Base-by-base conservation (phyloP, 92 coral and sea anemone species). In the Zoanthus sociatus region DNA sequence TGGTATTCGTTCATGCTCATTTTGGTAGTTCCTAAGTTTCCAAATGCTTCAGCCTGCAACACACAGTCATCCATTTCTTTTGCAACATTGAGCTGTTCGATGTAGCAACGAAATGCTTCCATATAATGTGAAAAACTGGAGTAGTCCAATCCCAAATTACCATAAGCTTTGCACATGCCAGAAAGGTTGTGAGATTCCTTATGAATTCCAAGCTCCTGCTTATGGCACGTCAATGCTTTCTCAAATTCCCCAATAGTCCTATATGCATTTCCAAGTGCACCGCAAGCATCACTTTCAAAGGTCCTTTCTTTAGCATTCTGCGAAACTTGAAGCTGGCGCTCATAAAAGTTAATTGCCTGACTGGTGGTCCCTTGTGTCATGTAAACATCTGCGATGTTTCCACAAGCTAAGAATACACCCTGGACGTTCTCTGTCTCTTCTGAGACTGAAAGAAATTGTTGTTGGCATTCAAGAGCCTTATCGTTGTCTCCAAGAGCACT, bases 371-470 rank as follows among this genome's bases (percentile, higher is more conserved):
- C 95, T 67, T 93, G 87, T 32, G 88, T 87, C 82, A 95, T 91
- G 79, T 92, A 87, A 78, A 97, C 92, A 66, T 97, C 98, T 20
- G 97, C 99, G 12, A 97, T 93, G 90, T 95, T 97, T 51, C 98
- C 99, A 69, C 93, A 91, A 76, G 99, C 98, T 87, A 93, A 90
- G 73, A 93, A 91, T 69, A 92, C 96, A 53, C 98, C 98, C 78
- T 79, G 86, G 15, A 76, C 84, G 51, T 94, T 85, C 83, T 90
- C 89, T 45, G 92, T 82, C 56, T 93, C 98, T 14, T 92, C 93
- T 16, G 99, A 97, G 31, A 92, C 92, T 44, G 93, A 86, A 26
- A 95, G 87, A 82, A 97, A 97, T 16, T 88, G 87, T 33, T 81
- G 93, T 79, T 97, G 99, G 69, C 93, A 89, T 60, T 88, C 93